Base-by-base conservation (phyloP, 2,888 invertebrate genomes). In the Periphyllus acericola region DNA sequence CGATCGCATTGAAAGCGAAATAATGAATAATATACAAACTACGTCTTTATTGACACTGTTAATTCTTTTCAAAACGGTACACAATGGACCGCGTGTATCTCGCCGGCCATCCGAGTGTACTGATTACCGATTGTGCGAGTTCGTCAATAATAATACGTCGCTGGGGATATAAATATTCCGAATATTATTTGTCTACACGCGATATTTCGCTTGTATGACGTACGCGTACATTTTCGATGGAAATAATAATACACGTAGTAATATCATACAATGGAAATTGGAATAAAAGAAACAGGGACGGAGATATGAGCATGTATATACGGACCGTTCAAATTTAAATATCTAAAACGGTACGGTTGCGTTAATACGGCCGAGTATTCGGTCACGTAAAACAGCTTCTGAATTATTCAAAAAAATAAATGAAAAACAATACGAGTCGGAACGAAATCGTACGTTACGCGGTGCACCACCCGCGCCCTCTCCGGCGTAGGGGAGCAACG, bases 341-440 rank as follows among this genome's bases (percentile, higher is more conserved):
- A n/a, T 68, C n/a, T 29, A 68, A 68, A 68, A 32, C n/a, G 32
- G 21, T 66, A 25, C n/a, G n/a, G 68, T 32, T 68, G n/a, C 29
- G 29, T 55, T 55, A 55, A 66, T 66, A 66, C n/a, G 68, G 11
- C 68, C 14, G 68, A 68, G n/a, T 29, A 29, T 14, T 34, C 29
- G 55, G 79, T 79, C 55, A 79, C 79, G 79, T 55, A 79, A 79
- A 79, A 60, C n/a, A 60, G 55, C 34, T 78, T 78, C 32, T 60
- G 55, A 32, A 34, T 60, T 60, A 60, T 79, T 71, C 71, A 34
- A 34, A 60, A 52, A n/a, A 55, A 17, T 0, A 80, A 68, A 40
- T 36, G 17, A n/a, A 80, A 80, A 80, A 66, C 32, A 29, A 68
- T n/a, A 68, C 29, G 29, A 1, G 17, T n/a, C 4, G 36, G 66